Evolutionary conservation across 1,140 invertebrate genomes (phyloP), one percentile per base, ranked within the genome.

Genomic region (Aphelenchoides fujianensis): DNA sequence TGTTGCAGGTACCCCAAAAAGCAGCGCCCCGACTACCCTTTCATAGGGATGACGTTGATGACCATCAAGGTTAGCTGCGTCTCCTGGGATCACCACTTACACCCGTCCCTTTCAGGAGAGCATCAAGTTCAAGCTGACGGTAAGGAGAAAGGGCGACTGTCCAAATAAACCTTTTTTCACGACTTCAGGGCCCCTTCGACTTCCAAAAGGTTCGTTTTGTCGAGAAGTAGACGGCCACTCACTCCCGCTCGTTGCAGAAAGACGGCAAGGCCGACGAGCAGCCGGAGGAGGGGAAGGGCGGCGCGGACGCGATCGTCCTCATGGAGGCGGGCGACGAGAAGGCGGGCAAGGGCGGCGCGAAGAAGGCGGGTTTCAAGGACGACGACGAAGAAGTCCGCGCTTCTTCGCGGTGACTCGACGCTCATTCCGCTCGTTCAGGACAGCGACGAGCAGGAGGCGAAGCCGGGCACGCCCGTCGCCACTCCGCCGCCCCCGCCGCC

Each of bases 151-250:
- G n/a, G n/a, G n/a, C n/a, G n/a, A n/a, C n/a, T n/a, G n/a, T n/a
- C n/a, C n/a, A n/a, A n/a, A n/a, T n/a, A n/a, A n/a, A n/a, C n/a
- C n/a, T n/a, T n/a, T n/a, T n/a, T n/a, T n/a, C n/a, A n/a, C n/a
- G n/a, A n/a, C 32, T 30, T 12, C 27, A 19, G 23, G 61, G 61
- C 2, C 19, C 19, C 0, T 63, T 63, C 5, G 61, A 63, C 30
- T 63, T 63, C 61, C 61, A 63, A 63, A 2, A 31, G 12, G 57
- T 61, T n/a, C n/a, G n/a, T n/a, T n/a, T n/a, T n/a, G n/a, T n/a
- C n/a, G 19, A 35, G 9, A 35, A 35, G n/a, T 12, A 9, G 12
- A 9, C 19, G 57, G 9, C 53, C 9, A 35, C 9, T 61, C 53
- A 61, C 9, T 61, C 12, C n/a, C 9, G 19, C 9, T n/a, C 53